A percentile compares a stretch with the other conserved stretches of the same genome.
Evolutionary conservation across 2,797 vertebrate genomes (phyloP).

Genomic region (Thunnus albacares): DNA sequence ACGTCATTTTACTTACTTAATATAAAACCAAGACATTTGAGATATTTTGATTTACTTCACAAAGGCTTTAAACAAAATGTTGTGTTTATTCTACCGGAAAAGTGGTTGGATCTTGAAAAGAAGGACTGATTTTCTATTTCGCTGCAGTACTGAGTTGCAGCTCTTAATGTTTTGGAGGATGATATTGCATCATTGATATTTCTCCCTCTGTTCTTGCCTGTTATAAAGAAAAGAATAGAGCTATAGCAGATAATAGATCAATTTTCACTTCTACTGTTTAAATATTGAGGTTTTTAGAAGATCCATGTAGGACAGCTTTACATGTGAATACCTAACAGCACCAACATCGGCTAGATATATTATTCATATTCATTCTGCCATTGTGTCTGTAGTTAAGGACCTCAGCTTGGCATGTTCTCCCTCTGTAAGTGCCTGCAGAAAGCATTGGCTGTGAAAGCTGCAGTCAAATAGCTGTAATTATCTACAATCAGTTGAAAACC

Average conservation of each 20-base stretch:
- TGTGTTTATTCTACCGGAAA: not conserved
- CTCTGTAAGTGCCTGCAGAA: constrained; percentile 81
- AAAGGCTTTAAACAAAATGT: constrained; percentile 4
- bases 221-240: not conserved
- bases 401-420: constrained; percentile 78
- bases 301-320: constrained; percentile 20
- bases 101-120: not conserved
- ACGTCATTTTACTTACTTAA: constrained; percentile 1
- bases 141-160: not conserved
- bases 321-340: constrained; percentile 17
- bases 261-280: not conserved
- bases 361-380: constrained; percentile 60
- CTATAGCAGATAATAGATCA: not conserved
- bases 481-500: constrained; percentile 83
- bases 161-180: constrained; percentile 5
- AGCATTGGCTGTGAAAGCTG: constrained; percentile 80
- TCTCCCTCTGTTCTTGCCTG: no score
- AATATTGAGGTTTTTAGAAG: constrained; percentile 9
- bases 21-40: constrained; percentile 12
- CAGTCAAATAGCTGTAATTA: constrained; percentile 88
- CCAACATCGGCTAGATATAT: constrained; percentile 38
- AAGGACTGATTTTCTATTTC: not conserved
- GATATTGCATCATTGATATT: not conserved
- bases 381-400: constrained; percentile 72
- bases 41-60: constrained; percentile 6